Evolutionary conservation across 2,888 invertebrate species (phyloP).

Genomic region (Tenthredo livida): DNA sequence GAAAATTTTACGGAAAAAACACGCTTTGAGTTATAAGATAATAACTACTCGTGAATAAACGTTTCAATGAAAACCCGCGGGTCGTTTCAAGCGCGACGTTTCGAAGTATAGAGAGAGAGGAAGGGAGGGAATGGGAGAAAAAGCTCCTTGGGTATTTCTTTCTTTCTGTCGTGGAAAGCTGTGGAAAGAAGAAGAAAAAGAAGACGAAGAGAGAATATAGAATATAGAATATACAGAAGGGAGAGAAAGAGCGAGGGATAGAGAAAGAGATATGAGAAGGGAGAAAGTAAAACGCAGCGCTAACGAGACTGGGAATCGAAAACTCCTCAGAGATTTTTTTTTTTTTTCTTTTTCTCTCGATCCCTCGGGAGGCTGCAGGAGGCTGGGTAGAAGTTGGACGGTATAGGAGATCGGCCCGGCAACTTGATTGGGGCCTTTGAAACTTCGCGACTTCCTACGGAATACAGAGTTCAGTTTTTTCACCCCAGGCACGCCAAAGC

Average conservation of each 20-base stretch:
- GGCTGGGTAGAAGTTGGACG: slow-evolving; percentile 33
- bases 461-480: slow-evolving; percentile 48
- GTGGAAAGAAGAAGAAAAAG: background rate
- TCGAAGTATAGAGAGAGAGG: background rate
- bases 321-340: slow-evolving; percentile 44
- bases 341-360: background rate
- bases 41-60: slow-evolving; percentile 25
- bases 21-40: slow-evolving; percentile 20
- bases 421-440: slow-evolving; percentile 53
- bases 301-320: slow-evolving; percentile 50
- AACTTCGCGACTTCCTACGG: slow-evolving; percentile 47
- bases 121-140: background rate
- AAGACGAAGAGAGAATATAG: background rate
- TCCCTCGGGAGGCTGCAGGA: background rate
- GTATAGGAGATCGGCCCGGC: slow-evolving; percentile 33
- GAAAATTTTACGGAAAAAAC: background rate
- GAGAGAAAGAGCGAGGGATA: background rate
- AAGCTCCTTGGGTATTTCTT: background rate
- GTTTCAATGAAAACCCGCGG: slow-evolving; percentile 23
- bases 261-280: background rate
- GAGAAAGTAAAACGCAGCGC: slow-evolving; percentile 23
- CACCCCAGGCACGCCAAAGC: slow-evolving; percentile 17
- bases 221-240: background rate
- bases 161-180: background rate
- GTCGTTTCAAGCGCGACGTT: slow-evolving; percentile 1